Conservation (phyloP, 2,113 vertebrate genomes). For the Lucifuga dentata region DNA sequence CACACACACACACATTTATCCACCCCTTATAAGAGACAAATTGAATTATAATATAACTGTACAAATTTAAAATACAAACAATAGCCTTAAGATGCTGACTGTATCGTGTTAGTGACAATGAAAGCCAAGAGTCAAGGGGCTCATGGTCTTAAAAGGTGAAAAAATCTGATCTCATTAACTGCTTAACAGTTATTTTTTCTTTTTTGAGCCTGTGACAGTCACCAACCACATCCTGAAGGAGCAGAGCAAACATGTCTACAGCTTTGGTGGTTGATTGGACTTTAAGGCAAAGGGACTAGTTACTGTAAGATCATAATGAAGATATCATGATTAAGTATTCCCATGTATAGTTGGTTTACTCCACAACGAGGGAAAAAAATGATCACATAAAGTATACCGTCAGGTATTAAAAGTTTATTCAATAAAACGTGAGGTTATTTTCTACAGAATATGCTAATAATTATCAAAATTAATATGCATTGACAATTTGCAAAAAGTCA, state of each 20-base stretch:
- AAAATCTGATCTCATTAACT: conserved; percentile 66
- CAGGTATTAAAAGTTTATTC: conserved; percentile 55
- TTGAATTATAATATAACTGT: no score
- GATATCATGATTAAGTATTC: no score
- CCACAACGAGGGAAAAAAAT: no score
- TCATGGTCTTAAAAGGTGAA: conserved; percentile 11
- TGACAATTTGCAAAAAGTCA: conserved; percentile 17
- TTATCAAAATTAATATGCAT: conserved; percentile 35
- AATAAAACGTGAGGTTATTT: conserved; percentile 32
- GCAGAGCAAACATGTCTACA: conserved; percentile 22
- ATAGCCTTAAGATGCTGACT: neutral
- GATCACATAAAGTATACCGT: no score
- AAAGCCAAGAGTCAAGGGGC: conserved; percentile 19
- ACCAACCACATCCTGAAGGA: neutral
- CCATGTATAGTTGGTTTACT: no score
- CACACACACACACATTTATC: neutral
- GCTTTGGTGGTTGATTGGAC: neutral
- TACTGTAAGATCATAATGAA: neutral
- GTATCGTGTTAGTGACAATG: neutral
- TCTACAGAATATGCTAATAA: conserved; percentile 45
- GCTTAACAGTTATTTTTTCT: conserved; percentile 58
- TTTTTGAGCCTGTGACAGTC: conserved; percentile 53
- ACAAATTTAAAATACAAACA: neutral
- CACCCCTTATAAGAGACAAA: no score
- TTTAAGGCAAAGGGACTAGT: neutral